These are phyloP conservation scores for Chrysomallon squamiferum DNA, from an alignment of 1,140 invertebrate genomes.

Conservation along the genomic window DNA sequence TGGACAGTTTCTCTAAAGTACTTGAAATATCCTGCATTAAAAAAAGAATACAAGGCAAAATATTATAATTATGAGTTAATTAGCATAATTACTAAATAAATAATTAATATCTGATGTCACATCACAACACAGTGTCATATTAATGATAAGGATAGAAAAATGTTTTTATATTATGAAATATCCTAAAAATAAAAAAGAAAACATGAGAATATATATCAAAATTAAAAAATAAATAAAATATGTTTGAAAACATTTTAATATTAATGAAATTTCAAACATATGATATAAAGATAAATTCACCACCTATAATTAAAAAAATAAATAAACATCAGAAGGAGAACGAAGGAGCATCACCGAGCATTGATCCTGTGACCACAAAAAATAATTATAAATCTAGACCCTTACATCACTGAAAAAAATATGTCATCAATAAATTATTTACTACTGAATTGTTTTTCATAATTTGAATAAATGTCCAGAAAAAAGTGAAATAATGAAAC, in stretches of 20 bases:
- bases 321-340: too few relatives aligned
- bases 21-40: conserved; percentile 48
- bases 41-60: too few relatives aligned
- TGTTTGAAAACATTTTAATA: too few relatives aligned
- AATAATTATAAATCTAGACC: neutral
- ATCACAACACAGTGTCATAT: neutral
- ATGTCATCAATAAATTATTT: neutral
- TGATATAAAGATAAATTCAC: too few relatives aligned
- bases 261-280: too few relatives aligned
- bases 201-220: too few relatives aligned
- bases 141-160: neutral
- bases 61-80: neutral
- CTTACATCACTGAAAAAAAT: neutral
- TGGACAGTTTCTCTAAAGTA: conserved; percentile 47
- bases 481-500: neutral
- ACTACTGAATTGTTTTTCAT: neutral
- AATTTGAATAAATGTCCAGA: too few relatives aligned
- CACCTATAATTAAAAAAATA: too few relatives aligned
- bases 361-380: too few relatives aligned
- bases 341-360: too few relatives aligned
- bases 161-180: neutral
- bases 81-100: neutral
- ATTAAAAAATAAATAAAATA: too few relatives aligned
- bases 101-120: neutral
- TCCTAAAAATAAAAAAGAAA: too few relatives aligned